Conservation (phyloP, 2,797 vertebrate genomes). For the Tenualosa ilisha region DNA sequence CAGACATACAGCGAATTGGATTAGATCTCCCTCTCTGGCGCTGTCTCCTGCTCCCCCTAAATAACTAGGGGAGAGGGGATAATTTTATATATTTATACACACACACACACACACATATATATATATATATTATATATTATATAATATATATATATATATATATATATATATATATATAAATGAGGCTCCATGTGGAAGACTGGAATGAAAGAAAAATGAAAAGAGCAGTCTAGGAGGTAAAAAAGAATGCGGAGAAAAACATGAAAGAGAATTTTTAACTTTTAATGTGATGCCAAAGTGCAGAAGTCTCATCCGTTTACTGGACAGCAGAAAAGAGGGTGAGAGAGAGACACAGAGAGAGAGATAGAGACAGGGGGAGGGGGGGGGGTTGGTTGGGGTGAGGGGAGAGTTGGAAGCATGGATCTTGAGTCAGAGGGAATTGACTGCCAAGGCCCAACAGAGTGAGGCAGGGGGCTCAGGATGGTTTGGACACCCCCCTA, state of each 20-base stretch:
- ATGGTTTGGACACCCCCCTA: conserved; percentile 50
- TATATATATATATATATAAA: too few species aligned
- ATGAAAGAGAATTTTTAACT: background rate
- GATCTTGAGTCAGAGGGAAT: conserved; percentile 71
- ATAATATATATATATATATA: too few species aligned
- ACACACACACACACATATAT: too few species aligned
- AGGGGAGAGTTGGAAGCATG: background rate
- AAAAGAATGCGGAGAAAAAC: background rate
- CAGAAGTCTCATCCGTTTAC: background rate
- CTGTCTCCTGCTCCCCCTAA: background rate
- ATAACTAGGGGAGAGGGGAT: background rate
- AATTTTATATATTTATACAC: background rate
- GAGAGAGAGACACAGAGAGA: background rate
- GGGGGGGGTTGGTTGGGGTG: conserved; percentile 38
- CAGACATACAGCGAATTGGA: conserved; percentile 5
- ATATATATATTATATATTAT: too few species aligned
- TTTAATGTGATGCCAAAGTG: conserved; percentile 22
- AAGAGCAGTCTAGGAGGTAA: background rate
- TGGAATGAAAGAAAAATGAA: background rate
- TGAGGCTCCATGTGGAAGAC: background rate
- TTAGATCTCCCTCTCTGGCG: background rate
- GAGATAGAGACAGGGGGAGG: conserved; percentile 35
- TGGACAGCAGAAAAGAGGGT: conserved; percentile 3
- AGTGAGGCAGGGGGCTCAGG: conserved; percentile 62
- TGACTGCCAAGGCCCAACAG: conserved; percentile 64